These are phyloP conservation scores for Atractosteus spatula DNA, from an alignment of 2,113 vertebrate genomes.

Conservation along the genomic window DNA sequence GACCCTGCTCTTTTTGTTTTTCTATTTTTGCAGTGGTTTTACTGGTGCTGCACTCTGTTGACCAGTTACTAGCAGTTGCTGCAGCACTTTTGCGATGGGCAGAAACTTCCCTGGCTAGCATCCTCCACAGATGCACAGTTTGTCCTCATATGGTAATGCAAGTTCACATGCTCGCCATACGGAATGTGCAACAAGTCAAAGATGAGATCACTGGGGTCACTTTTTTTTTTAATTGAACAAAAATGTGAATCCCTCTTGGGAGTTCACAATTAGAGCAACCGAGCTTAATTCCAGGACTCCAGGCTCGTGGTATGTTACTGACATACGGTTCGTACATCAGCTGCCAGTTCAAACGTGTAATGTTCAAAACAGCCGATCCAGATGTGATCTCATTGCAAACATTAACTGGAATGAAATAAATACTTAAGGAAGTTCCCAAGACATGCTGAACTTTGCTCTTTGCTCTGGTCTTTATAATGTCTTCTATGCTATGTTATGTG, in stretches of 20 bases:
- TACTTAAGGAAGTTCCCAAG: constrained; percentile 11
- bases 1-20: too few relatives aligned
- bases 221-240: constrained; percentile 10
- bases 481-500: neutral
- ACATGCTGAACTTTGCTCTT: neutral
- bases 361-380: constrained; percentile 21
- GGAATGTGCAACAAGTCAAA: constrained; percentile 26
- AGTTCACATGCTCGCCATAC: constrained; percentile 12
- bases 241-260: constrained; percentile 4
- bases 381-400: constrained; percentile 12
- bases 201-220: constrained; percentile 31
- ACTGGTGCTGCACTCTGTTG: neutral
- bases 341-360: constrained; percentile 24
- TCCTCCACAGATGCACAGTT: neutral
- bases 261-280: constrained; percentile 19
- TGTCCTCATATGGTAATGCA: constrained; percentile 16
- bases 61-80: neutral
- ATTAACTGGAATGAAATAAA: constrained; percentile 5
- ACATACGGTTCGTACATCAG: constrained; percentile 15
- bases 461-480: neutral
- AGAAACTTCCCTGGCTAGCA: neutral
- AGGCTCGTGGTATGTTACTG: neutral
- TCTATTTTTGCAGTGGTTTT: too few relatives aligned
- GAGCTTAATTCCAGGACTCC: neutral
- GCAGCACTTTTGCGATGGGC: neutral